These are phyloP conservation scores for Prolemur simus DNA, from an alignment of 2,113 vertebrate species.

Conservation along the genomic window DNA sequence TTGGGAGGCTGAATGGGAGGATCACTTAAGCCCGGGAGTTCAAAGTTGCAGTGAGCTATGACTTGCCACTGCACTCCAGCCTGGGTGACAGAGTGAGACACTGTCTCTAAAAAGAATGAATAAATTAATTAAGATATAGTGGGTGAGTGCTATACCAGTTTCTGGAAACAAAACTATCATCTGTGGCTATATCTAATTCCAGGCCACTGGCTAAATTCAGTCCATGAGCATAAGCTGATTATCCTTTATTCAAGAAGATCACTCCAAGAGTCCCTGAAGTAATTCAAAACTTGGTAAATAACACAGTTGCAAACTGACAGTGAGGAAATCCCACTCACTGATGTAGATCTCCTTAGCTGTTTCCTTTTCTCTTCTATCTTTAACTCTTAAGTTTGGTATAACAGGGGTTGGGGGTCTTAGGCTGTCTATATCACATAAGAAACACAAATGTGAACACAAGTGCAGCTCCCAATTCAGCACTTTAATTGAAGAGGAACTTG, in stretches of 20 bases:
- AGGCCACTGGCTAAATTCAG: background rate
- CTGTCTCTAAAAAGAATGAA: too few species aligned
- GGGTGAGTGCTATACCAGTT: background rate
- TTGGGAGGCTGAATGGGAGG: too few species aligned
- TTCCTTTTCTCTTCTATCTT: background rate
- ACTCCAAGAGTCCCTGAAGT: background rate
- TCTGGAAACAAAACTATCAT: background rate
- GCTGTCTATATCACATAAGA: slow-evolving; percentile 3
- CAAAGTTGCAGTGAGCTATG: too few species aligned
- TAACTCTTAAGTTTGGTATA: background rate
- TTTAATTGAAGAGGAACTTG: slow-evolving; percentile 70
- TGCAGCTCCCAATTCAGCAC: slow-evolving; percentile 44
- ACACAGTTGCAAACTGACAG: background rate
- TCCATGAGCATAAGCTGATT: background rate
- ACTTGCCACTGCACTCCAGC: too few species aligned
- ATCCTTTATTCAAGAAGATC: slow-evolving; percentile 16
- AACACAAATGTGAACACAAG: slow-evolving; percentile 54
- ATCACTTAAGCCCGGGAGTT: too few species aligned
- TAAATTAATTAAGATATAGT: background rate
- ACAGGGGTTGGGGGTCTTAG: background rate
- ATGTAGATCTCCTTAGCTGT: background rate
- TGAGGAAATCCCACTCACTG: background rate
- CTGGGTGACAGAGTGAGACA: too few species aligned
- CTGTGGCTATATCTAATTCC: background rate
- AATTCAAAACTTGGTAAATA: slow-evolving; percentile 41